phyloP scores from a whole-genome alignment of 2,888 invertebrate species.

The Argyresthia goedartella region DNA sequence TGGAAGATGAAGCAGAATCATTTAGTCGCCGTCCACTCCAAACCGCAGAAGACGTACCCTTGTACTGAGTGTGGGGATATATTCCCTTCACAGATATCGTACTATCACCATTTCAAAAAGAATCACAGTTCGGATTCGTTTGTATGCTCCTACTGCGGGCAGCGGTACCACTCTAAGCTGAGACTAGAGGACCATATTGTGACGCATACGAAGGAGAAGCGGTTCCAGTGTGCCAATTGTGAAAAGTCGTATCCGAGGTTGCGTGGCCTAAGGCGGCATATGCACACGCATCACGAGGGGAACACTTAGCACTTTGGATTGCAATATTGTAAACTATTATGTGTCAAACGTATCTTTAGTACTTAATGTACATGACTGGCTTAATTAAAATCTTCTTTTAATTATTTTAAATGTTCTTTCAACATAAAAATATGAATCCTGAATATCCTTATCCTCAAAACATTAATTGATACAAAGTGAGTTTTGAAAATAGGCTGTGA shows the following conservation, averaged over 20 bases:
- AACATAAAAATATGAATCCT: too few species aligned
- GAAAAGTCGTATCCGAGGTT: conserved; percentile 49
- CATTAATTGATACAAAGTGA: too few species aligned
- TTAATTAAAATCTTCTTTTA: too few species aligned
- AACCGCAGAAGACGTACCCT: conserved; percentile 12
- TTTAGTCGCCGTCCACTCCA: conserved; percentile 17
- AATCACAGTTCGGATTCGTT: conserved; percentile 14
- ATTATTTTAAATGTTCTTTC: too few species aligned
- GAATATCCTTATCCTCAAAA: too few species aligned
- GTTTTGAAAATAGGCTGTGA: too few species aligned
- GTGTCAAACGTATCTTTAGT: too few species aligned
- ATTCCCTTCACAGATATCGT: conserved; percentile 16
- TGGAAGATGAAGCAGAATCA: conserved; percentile 18
- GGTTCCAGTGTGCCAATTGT: conserved; percentile 61
- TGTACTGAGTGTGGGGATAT: conserved; percentile 24
- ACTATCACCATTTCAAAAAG: conserved; percentile 18
- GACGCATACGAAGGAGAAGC: conserved; percentile 64
- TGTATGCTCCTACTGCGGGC: conserved; percentile 42
- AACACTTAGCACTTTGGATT: too few species aligned
- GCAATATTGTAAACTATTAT: too few species aligned
- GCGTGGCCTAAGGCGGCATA: conserved; percentile 50
- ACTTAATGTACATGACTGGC: too few species aligned
- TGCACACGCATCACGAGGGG: conserved; percentile 14
- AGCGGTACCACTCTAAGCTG: conserved; percentile 43
- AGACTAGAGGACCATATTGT: conserved; percentile 54